phyloP scores from a whole-genome alignment of 2,113 vertebrate genomes.

The Ardeotis arabs region DNA sequence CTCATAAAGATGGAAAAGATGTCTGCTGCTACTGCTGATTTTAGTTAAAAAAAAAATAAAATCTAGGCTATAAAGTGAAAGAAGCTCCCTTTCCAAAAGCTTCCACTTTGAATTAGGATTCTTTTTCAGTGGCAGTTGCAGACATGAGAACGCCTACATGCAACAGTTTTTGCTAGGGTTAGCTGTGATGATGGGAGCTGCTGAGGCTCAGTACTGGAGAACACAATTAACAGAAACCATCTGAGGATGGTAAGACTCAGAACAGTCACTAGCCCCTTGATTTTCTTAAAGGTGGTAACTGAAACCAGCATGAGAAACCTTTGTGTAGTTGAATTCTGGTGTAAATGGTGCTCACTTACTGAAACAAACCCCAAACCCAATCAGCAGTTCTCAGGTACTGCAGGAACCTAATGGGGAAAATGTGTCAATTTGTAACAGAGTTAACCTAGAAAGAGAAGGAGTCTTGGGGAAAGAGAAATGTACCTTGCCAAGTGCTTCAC shows the following conservation, averaged over 20 bases:
- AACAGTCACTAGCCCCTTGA: neutral
- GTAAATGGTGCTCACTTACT: neutral
- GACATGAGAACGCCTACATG: neutral
- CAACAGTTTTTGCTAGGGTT: neutral
- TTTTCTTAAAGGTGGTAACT: neutral
- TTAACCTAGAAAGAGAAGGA: neutral
- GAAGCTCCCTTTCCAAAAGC: neutral
- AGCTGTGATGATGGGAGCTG: neutral
- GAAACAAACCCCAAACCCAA: neutral
- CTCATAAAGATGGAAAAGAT: neutral
- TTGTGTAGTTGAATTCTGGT: neutral
- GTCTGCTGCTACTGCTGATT: neutral
- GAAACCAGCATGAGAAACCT: neutral
- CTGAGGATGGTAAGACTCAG: neutral
- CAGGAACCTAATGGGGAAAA: neutral
- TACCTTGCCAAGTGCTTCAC: neutral
- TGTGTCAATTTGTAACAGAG: neutral
- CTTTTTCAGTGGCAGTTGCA: neutral
- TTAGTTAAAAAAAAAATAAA: neutral
- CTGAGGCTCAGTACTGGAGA: neutral
- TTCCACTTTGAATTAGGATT: neutral
- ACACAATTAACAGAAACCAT: neutral
- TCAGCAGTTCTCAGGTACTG: neutral
- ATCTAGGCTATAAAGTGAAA: neutral
- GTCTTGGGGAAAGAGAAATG: neutral